These are phyloP conservation scores for Halcyon badia DNA, from an alignment of 2,797 vertebrate genomes.

Conservation along the genomic window DNA sequence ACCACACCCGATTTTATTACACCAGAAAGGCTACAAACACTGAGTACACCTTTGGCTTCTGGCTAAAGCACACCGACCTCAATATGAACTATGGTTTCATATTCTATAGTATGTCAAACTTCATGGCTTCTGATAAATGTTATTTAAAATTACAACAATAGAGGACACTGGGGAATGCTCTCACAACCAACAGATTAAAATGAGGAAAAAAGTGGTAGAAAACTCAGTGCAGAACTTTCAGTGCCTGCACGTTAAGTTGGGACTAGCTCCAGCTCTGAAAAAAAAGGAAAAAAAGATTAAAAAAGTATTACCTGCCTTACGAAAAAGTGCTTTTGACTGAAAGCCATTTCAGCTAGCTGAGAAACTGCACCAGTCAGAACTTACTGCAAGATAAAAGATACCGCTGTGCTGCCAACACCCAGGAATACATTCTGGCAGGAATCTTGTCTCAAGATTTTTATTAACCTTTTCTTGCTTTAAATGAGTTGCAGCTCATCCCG, in stretches of 20 bases:
- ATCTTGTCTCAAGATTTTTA: neutral
- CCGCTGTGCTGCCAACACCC: neutral
- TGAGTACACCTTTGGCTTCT: neutral
- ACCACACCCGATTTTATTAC: neutral
- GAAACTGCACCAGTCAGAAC: neutral
- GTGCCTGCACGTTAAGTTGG: neutral
- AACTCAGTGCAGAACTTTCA: neutral
- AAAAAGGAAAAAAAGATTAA: neutral
- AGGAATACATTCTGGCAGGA: neutral
- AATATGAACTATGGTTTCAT: neutral
- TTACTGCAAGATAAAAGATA: neutral
- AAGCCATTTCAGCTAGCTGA: neutral
- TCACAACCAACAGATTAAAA: neutral
- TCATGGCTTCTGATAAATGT: neutral
- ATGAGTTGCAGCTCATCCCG: neutral
- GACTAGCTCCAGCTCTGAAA: neutral
- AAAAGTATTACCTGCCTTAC: neutral
- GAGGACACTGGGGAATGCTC: neutral
- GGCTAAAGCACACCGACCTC: neutral
- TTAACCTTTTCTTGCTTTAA: neutral
- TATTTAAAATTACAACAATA: neutral
- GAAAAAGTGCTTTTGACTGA: neutral
- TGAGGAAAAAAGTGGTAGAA: neutral
- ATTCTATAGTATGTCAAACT: neutral
- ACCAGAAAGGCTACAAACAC: neutral